Conservation (phyloP, 2,797 vertebrate genomes). For the Dendrocincla tyrannina region DNA sequence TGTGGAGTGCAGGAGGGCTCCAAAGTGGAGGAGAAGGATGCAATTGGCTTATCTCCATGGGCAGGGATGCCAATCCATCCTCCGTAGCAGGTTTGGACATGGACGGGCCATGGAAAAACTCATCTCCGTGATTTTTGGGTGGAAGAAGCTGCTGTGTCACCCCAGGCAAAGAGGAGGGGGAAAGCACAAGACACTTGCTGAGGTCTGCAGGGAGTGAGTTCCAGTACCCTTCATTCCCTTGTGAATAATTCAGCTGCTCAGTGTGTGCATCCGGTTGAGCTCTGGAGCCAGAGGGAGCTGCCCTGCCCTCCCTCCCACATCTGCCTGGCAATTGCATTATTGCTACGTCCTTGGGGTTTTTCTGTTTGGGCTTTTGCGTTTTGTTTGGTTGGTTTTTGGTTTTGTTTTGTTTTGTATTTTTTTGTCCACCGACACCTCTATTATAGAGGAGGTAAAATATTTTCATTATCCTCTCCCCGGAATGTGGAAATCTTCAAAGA, state of each 20-base stretch:
- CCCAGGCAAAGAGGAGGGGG: background rate
- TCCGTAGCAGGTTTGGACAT: background rate
- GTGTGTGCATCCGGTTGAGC: background rate
- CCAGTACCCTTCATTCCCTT: background rate
- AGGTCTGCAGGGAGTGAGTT: background rate
- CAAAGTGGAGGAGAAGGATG: background rate
- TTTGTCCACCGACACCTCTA: constrained; percentile 37
- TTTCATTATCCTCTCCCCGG: constrained; percentile 77
- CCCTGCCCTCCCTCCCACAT: background rate
- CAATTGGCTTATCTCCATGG: background rate
- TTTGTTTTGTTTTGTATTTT: background rate
- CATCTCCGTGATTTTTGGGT: fast-evolving
- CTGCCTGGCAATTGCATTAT: background rate
- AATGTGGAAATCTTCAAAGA: constrained; percentile 76
- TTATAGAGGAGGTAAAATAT: constrained; percentile 72
- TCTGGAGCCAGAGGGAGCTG: background rate
- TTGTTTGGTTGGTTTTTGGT: background rate
- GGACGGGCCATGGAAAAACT: background rate
- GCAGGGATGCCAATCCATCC: background rate
- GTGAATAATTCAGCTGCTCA: background rate
- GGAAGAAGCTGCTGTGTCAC: background rate
- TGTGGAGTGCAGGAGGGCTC: background rate
- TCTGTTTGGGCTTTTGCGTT: background rate
- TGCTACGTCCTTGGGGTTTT: background rate
- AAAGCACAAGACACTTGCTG: background rate